Evolutionary conservation across 2,797 vertebrate genomes (phyloP), one percentile per base, ranked within the genome.

Genomic region (Pipistrellus nathusii): DNA sequence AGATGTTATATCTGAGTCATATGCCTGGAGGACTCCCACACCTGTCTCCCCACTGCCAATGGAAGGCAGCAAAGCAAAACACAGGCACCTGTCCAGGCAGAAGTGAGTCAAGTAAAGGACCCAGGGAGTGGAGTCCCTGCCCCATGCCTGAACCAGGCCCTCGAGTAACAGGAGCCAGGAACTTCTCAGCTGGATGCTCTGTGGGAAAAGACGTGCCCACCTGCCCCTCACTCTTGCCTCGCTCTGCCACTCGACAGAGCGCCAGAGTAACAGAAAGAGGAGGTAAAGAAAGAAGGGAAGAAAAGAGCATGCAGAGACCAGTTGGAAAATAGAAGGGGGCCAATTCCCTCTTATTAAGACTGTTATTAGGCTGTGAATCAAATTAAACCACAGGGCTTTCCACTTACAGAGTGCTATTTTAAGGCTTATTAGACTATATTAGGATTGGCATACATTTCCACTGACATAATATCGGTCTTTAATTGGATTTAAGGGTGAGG

Each of bases 351-450:
- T 94, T 98, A 98, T 98, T 97, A 98, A 97, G 97, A 95, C 97
- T 98, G 97, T 98, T 98, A 98, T 98, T 98, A 98, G 98, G 97
- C 97, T 98, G 97, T 93, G 98, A 98, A 98, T 98, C 98, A 98
- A 98, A 98, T 98, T 98, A 98, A 98, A 98, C 98, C 97, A 97
- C 97, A 97, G 98, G 98, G 98, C 98, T 98, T 98, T 98, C 98
- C 98, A 98, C 98, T 95, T 97, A 88, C 97, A 97, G 97, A 98
- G 98, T 98, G 97, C 98, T 98, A 98, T 98, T 98, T 98, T 98
- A 98, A 98, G 98, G 98, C 98, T 98, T 98, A 98, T 99, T 99
- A 99, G 97, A 97, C 97, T 98, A 98, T 98, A 98, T 98, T 98
- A 98, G 98, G 98, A 98, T 98, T 98, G 98, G 98, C 98, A 98